Percentiles rank a stretch among this genome's conserved stretches.
Evolutionary conservation across 2,888 invertebrate genomes (phyloP).

Genomic region (Tinea semifulvella): DNA sequence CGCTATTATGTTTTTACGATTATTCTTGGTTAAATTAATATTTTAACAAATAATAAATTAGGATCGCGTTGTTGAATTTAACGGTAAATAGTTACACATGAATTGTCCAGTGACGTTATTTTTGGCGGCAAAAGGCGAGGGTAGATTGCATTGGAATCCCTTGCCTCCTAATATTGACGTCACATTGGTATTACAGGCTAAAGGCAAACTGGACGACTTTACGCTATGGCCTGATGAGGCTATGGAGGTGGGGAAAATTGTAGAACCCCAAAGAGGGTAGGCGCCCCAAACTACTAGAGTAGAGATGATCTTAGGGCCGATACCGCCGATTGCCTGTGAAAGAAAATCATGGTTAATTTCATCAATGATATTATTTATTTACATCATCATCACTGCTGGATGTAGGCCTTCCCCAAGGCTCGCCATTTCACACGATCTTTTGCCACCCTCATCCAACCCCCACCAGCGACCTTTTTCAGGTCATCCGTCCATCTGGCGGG

Average conservation of each 20-base stretch:
- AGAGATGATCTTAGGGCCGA: constrained; percentile 80
- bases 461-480: too few relatives aligned
- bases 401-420: too few relatives aligned
- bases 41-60: neutral
- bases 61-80: neutral
- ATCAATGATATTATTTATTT: too few relatives aligned
- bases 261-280: constrained; percentile 78
- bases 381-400: too few relatives aligned
- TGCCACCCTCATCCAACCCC: too few relatives aligned
- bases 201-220: constrained; percentile 22
- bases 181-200: constrained; percentile 26
- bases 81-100: constrained; percentile 4
- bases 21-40: too few relatives aligned
- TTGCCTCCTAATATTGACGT: constrained; percentile 19
- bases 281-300: constrained; percentile 74
- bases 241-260: constrained; percentile 59
- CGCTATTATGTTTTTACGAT: too few relatives aligned
- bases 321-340: constrained; percentile 75
- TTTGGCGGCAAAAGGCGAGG: neutral
- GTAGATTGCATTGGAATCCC: neutral
- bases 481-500: too few relatives aligned
- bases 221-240: constrained; percentile 13
- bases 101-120: constrained; percentile 10
- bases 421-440: too few relatives aligned
- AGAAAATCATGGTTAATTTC: constrained; percentile 18